phyloP scores from a whole-genome alignment of 2,113 vertebrate genomes.

The Phycodurus eques region DNA sequence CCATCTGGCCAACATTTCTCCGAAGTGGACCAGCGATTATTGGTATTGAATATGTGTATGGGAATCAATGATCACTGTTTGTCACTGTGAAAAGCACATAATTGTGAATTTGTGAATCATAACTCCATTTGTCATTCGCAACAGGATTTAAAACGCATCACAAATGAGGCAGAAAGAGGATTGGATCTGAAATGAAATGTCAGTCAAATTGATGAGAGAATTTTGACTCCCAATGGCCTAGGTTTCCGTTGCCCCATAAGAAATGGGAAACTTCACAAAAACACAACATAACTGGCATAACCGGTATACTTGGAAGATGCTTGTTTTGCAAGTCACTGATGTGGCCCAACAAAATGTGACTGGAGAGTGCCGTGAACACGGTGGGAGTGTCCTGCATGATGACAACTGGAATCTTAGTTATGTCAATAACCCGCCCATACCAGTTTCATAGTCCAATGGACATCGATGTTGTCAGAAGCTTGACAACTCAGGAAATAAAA shows the following conservation, averaged over 20 bases:
- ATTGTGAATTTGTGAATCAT: background rate
- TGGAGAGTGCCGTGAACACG: background rate
- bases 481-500: background rate
- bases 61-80: background rate
- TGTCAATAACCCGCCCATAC: constrained; percentile 35
- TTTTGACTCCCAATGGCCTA: background rate
- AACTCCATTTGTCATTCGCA: background rate
- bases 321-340: constrained; percentile 13
- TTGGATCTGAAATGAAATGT: constrained; percentile 7
- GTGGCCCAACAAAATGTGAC: constrained; percentile 4
- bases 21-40: background rate
- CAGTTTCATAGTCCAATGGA: constrained; percentile 5
- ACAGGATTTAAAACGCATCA: background rate
- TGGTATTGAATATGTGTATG: background rate
- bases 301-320: constrained; percentile 5
- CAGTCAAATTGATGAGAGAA: background rate
- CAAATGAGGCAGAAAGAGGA: background rate
- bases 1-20: background rate
- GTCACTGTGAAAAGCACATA: background rate
- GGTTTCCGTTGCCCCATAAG: background rate
- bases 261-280: constrained; percentile 1
- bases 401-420: constrained; percentile 43
- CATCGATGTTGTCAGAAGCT: background rate
- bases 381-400: constrained; percentile 28
- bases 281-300: constrained; percentile 7